Base-by-base conservation (phyloP, 2,113 vertebrate species). In the Cyprinodon brontotheroides region DNA sequence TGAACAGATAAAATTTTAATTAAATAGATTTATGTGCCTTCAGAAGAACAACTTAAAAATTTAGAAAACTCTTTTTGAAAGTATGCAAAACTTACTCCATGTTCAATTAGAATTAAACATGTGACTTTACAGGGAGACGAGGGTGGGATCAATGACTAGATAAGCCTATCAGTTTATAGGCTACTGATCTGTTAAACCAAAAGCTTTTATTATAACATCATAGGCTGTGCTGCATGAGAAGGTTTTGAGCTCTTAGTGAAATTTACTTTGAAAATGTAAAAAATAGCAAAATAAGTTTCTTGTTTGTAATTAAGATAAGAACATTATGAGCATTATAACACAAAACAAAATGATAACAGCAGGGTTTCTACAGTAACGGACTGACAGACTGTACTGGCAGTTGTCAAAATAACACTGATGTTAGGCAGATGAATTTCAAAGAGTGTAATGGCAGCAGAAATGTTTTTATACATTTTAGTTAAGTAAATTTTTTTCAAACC, bases 121-220 rank as follows among this genome's bases (percentile, higher is more conserved):
- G 36, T 10, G 8, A 3, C 17, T 69, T 63, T 41, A 41, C n/a
- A 20, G 22, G 13, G 20, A 53, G 38, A 74, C 14, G 38, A 39
- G n/a, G 14, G 39, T 3, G 43, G 43, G 40, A 11, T 36, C 17
- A 45, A 7, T 37, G 11, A 37, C 29, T 29, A 29, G 29, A 29
- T 29, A 29, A 29, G 29, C 29, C 41, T 11, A 59, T 29, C 50
- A 40, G 63, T 41, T 40, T 12, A 10, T 60, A 38, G 17, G 3
- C 38, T 11, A 37, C 14, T 47, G n/a, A 65, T 38, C 79, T 61
- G 57, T 80, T 66, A 70, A 65, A 17, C 12, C 12, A 57, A 20
- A 57, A n/a, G 20, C 17, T 57, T 57, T 57, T n/a, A 20, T 57
- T 57, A 57, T n/a, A n/a, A n/a, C n/a, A 57, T 57, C 50, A 57